These are phyloP conservation scores for Neofelis nebulosa DNA, from an alignment of 2,113 vertebrate species.

Conservation along the genomic window DNA sequence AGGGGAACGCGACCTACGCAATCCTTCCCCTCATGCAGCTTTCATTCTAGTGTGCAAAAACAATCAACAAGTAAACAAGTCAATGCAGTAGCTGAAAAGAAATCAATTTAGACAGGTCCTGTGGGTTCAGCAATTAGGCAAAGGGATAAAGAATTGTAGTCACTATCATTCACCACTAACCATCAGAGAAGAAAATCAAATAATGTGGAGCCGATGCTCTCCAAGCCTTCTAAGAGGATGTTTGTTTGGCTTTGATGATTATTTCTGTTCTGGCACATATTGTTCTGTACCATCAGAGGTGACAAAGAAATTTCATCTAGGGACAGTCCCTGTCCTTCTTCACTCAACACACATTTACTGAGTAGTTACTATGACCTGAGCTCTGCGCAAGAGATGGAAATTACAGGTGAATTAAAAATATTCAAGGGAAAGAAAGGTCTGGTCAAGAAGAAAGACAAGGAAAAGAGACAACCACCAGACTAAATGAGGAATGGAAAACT, in stretches of 20 bases:
- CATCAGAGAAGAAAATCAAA: neutral
- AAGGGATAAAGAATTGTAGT: neutral
- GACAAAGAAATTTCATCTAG: neutral
- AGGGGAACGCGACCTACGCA: neutral
- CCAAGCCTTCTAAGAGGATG: neutral
- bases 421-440: neutral
- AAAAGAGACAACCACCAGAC: neutral
- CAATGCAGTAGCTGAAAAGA: neutral
- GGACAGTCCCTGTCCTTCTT: neutral
- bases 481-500: neutral
- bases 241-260: neutral
- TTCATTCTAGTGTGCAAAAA: neutral
- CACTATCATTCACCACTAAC: neutral
- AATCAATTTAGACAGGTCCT: neutral
- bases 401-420: neutral
- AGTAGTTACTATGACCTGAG: neutral
- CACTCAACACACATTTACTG: slow-evolving; percentile 5
- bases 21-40: neutral
- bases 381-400: neutral
- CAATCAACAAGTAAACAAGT: neutral
- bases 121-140: neutral
- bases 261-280: neutral
- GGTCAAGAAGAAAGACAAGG: neutral
- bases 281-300: neutral
- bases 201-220: neutral